Percentiles rank a stretch among this genome's conserved stretches.
Evolutionary conservation across 1,140 invertebrate genomes (phyloP).

Genomic region (Bombus picipes): DNA sequence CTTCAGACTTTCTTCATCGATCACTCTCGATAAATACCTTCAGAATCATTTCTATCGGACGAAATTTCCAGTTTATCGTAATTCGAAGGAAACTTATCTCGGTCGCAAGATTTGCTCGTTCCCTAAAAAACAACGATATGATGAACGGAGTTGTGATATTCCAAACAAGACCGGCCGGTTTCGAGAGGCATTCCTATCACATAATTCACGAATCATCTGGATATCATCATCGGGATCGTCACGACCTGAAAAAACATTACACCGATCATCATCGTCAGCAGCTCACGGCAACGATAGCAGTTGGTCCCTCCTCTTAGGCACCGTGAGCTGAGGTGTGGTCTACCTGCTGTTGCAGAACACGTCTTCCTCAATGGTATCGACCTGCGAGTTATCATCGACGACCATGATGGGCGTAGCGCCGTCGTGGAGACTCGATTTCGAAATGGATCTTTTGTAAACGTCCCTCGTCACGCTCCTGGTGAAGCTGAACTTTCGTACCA

Average conservation of each 20-base stretch:
- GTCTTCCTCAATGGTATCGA: slow-evolving; percentile 79
- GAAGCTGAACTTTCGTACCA: slow-evolving; percentile 86
- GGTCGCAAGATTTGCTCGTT: neutral
- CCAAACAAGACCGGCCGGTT: slow-evolving; percentile 23
- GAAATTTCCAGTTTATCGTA: neutral
- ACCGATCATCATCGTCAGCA: slow-evolving; percentile 51
- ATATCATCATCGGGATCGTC: slow-evolving; percentile 63
- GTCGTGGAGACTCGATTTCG: slow-evolving; percentile 85
- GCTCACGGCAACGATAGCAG: slow-evolving; percentile 76
- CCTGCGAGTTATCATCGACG: slow-evolving; percentile 81
- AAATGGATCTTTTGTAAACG: slow-evolving; percentile 84
- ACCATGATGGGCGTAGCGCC: slow-evolving; percentile 87
- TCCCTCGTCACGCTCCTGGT: slow-evolving; percentile 87
- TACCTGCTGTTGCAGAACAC: slow-evolving; percentile 80
- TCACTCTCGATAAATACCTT: neutral
- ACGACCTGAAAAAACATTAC: slow-evolving; percentile 60
- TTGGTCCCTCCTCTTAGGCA: slow-evolving; percentile 70
- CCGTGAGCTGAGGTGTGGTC: slow-evolving; percentile 75
- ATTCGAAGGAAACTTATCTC: neutral
- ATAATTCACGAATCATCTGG: slow-evolving; percentile 60
- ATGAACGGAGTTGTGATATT: neutral
- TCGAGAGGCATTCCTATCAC: slow-evolving; percentile 37
- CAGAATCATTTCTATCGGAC: neutral
- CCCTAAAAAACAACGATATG: slow-evolving; percentile 15
- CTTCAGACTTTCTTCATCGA: neutral